Evolutionary conservation across 2,113 vertebrate genomes (phyloP).

Genomic region (Semnornis frantzii): DNA sequence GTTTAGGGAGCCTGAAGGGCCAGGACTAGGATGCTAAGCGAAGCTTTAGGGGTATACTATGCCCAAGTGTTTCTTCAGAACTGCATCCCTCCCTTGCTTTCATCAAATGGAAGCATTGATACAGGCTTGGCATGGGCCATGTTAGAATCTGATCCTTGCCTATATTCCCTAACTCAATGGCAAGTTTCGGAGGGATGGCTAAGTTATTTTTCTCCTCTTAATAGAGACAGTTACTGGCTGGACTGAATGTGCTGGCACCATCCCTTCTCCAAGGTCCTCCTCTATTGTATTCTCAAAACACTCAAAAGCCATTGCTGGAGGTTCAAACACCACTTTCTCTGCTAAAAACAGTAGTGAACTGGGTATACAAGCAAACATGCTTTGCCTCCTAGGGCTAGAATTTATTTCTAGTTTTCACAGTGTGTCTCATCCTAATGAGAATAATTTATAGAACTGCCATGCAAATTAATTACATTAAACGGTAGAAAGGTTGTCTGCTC

Average conservation of each 20-base stretch:
- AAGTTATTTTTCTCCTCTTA: neutral
- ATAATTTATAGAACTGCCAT: neutral
- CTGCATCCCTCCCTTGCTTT: neutral
- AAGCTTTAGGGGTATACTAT: neutral
- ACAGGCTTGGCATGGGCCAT: neutral
- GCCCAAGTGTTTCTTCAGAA: neutral
- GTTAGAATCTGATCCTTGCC: neutral
- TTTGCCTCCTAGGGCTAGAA: neutral
- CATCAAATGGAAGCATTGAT: accelerated
- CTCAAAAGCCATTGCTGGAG: neutral
- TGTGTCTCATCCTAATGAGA: neutral
- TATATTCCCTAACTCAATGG: neutral
- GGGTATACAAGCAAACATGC: neutral
- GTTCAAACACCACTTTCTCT: neutral
- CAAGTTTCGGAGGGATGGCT: neutral
- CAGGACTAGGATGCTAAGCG: neutral
- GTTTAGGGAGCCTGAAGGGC: neutral
- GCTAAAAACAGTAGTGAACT: neutral
- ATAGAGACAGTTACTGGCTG: neutral
- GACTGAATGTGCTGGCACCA: neutral
- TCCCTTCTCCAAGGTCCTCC: neutral
- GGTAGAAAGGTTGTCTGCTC: neutral
- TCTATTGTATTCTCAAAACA: neutral
- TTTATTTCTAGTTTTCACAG: neutral
- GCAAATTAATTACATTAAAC: neutral